phyloP scores from a whole-genome alignment of 2,888 invertebrate genomes.

The Glaucopsyche alexis region DNA sequence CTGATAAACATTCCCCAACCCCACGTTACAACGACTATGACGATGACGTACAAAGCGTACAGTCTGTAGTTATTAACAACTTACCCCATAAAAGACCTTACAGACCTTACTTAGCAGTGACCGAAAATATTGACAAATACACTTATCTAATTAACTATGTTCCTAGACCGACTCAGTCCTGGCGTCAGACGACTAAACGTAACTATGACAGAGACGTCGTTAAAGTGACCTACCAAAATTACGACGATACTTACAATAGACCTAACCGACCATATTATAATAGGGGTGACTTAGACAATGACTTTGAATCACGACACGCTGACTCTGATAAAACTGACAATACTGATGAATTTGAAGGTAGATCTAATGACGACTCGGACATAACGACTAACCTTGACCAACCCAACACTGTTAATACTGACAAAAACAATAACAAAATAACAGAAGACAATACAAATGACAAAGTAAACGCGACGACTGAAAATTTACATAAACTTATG shows the following conservation, averaged over 20 bases:
- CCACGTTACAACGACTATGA: conserved; percentile 57
- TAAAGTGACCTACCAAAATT: conserved; percentile 73
- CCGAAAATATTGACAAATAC: conserved; percentile 72
- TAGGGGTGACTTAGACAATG: conserved; percentile 49
- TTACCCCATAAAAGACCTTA: conserved; percentile 64
- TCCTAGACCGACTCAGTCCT: conserved; percentile 73
- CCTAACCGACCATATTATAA: conserved; percentile 66
- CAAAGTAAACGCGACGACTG: conserved; percentile 53
- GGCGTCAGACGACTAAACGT: conserved; percentile 65
- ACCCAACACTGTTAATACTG: conserved; percentile 42
- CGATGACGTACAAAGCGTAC: conserved; percentile 62
- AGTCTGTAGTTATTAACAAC: conserved; percentile 68
- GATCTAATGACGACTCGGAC: conserved; percentile 56
- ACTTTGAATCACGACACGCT: conserved; percentile 53
- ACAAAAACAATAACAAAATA: conserved; percentile 36
- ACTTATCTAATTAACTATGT: conserved; percentile 77
- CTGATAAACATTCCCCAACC: conserved; percentile 51
- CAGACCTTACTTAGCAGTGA: conserved; percentile 68
- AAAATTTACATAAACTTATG: conserved; percentile 67
- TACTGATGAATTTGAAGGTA: conserved; percentile 57
- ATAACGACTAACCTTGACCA: conserved; percentile 41
- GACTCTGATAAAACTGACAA: conserved; percentile 50
- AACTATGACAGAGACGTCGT: conserved; percentile 65
- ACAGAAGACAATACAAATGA: conserved; percentile 38
- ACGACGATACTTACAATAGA: conserved; percentile 69